Evolutionary conservation across 2,113 vertebrate species (phyloP).

Genomic region (Gobio gobio): DNA sequence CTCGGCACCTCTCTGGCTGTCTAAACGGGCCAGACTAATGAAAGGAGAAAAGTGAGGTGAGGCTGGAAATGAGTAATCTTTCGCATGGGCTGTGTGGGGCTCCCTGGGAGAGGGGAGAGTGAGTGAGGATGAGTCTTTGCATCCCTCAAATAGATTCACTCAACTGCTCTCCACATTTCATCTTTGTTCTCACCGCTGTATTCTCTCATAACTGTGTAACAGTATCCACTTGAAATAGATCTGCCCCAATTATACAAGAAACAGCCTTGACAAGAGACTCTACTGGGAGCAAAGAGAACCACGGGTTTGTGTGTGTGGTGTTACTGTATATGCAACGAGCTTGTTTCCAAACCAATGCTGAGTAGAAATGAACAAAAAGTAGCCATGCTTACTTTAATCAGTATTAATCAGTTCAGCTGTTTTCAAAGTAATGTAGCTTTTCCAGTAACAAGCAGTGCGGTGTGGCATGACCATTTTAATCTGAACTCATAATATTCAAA

Average conservation of each 20-base stretch:
- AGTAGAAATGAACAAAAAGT: background rate
- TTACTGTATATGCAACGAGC: background rate
- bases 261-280: slow-evolving; percentile 28
- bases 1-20: background rate
- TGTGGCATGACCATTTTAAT: background rate
- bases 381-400: background rate
- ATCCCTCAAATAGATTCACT: slow-evolving; percentile 6
- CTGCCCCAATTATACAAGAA: slow-evolving; percentile 26
- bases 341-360: background rate
- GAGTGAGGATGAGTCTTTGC: background rate
- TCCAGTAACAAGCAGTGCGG: background rate
- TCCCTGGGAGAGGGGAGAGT: background rate
- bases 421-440: background rate
- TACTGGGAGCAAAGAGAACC: slow-evolving; percentile 24
- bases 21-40: slow-evolving; percentile 36
- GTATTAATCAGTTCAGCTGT: background rate
- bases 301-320: slow-evolving; percentile 6
- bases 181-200: slow-evolving; percentile 6
- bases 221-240: slow-evolving; percentile 44
- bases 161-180: slow-evolving; percentile 5
- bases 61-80: slow-evolving; percentile 51
- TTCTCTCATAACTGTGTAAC: slow-evolving; percentile 26
- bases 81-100: slow-evolving; percentile 1
- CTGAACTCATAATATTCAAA: background rate
- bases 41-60: slow-evolving; percentile 39